Conservation (phyloP, 2,888 invertebrate genomes). For the Exocentrus adspersus region DNA sequence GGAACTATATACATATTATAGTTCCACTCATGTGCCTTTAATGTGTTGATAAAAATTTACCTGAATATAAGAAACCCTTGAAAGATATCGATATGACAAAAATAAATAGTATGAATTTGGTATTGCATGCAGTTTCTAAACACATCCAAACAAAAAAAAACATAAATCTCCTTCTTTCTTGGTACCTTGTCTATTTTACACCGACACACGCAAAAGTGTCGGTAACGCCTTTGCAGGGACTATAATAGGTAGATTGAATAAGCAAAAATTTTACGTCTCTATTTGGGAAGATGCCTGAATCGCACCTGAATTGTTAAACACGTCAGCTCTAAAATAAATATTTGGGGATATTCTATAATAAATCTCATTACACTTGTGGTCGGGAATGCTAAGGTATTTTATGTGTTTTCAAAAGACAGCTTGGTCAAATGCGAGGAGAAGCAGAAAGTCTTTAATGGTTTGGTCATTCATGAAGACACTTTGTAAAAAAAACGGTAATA, state of each 20-base stretch:
- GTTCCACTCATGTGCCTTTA: too few relatives aligned
- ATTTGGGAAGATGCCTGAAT: slow-evolving; percentile 43
- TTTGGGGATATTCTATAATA: slow-evolving; percentile 55
- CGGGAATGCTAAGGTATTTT: slow-evolving; percentile 38
- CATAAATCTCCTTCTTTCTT: slow-evolving; percentile 42
- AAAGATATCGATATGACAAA: too few relatives aligned
- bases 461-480: too few relatives aligned
- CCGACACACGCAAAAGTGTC: slow-evolving; percentile 41
- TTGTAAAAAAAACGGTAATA: too few relatives aligned
- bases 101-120: too few relatives aligned
- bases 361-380: slow-evolving; percentile 57
- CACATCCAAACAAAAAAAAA: slow-evolving; percentile 38
- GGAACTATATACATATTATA: too few relatives aligned
- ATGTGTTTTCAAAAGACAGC: slow-evolving; percentile 30
- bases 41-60: too few relatives aligned
- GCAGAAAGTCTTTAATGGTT: slow-evolving; percentile 16
- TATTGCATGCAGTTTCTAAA: slow-evolving; percentile 35
- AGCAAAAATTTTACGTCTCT: slow-evolving; percentile 49
- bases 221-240: slow-evolving; percentile 44
- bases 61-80: too few relatives aligned
- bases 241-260: slow-evolving; percentile 40
- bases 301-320: slow-evolving; percentile 50
- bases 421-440: slow-evolving; percentile 24
- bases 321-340: slow-evolving; percentile 55
- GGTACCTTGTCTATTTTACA: slow-evolving; percentile 34